Evolutionary conservation across 1,140 invertebrate species (phyloP), one percentile per base, ranked within the genome.

Genomic region (Drosophila teissieri): DNA sequence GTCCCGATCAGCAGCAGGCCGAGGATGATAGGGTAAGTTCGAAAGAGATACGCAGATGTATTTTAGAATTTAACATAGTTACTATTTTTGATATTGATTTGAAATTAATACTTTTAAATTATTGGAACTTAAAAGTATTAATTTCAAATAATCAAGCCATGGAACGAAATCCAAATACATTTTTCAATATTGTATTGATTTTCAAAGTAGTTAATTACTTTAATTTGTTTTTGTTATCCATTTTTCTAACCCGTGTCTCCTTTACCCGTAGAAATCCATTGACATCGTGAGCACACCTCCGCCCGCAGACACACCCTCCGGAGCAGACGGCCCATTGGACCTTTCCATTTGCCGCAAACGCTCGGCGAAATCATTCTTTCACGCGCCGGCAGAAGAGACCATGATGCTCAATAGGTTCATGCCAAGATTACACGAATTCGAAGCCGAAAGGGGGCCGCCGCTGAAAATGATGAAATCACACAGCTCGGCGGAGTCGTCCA

Each of bases 291-390:
- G 77, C 58, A 91, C 90, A 0, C 86, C 90, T 14, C 90, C 90
- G 11, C 83, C 78, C 10, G 37, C 73, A 3, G 83, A 89, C 31
- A 37, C 61, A 2, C 62, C 72, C 17, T 4, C 62, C 14, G 14
- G 8, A 8, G 60, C 57, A 72, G 27, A 96, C 65, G 94, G 96
- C 81, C 96, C 96, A 0, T 80, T 97, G 27, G 96, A 97, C 92
- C 93, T 97, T n/a, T 95, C 95, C 46, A 93, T 96, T 1, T 93
- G 93, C 42, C 92, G 94, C 56, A 91, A 92, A 37, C 81, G 84
- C 2, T 61, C 44, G 67, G 65, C 7, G 54, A 49, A 2, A 31
- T 19, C 36, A 57, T 36, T 8, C n/a, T 15, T 17, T n/a, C 45
- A 42, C 10, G 24, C 45, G 0, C 45, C 40, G 3, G 12, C 15